Evolutionary conservation across 2,113 vertebrate genomes (phyloP), one percentile per base, ranked within the genome.

Genomic region (Oreochromis niloticus): DNA sequence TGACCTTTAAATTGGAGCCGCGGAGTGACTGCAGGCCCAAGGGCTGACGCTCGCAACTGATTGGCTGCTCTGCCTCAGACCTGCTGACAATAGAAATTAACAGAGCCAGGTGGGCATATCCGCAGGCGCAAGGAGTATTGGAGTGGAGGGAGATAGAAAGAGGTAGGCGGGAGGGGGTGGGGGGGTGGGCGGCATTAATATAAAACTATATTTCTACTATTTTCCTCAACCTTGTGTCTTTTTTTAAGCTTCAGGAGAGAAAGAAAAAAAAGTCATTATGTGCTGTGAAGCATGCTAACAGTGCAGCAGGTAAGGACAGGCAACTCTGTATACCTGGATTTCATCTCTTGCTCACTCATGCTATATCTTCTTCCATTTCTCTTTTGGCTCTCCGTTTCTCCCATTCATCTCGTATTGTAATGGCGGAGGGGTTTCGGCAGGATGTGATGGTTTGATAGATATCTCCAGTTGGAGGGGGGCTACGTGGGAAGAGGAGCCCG

Each of bases 1-100:
- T 96, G 95, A 96, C 96, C 96, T 96, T 96, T 96, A 96, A 96
- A 96, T 96, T 96, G 96, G 92, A 96, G 95, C 93, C 89, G 90
- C 92, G 50, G 82, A 94, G 91, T 56, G 91, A 87, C 93, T 93
- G 93, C 93, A 85, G 88, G 94, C 95, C 95, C 92, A 87, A 82
- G 93, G 95, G 95, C 93, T 87, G 80, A 82, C 86, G 87, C 89
- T 87, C 81, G 6, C 59, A 88, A 89, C 88, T 93, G 95, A 96
- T 96, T 96, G 96, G 95, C 90, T 92, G 88, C 86, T 88, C 73
- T 3, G 80, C 90, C 89, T 87, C 89, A 93, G 93, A 94, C 95
- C 96, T 95, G 95, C 95, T 96, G 96, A 96, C 96, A 96, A 95
- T 94, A 95, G 95, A 95, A 96, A 96, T 96, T 94, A 96, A 93